Evolutionary conservation across 1,140 invertebrate genomes (phyloP).

Genomic region (Drosophila subpulchrella): DNA sequence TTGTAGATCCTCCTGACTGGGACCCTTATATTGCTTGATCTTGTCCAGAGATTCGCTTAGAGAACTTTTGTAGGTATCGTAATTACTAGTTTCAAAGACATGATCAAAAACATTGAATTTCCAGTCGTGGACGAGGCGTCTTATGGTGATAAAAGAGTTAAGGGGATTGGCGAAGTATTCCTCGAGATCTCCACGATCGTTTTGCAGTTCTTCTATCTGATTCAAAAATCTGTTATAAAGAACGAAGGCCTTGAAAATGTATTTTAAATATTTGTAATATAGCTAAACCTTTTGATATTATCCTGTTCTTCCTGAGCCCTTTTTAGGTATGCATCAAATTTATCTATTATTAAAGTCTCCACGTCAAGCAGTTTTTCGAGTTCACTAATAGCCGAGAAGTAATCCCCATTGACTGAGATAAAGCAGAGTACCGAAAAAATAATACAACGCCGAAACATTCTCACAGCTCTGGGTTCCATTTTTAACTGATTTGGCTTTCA

Average conservation of each 20-base stretch:
- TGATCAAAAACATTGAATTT: constrained; percentile 88
- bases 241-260: not conserved
- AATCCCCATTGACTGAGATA: constrained; percentile 20
- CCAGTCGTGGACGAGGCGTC: constrained; percentile 96
- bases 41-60: constrained; percentile 87
- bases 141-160: constrained; percentile 88
- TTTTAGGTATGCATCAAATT: constrained; percentile 48
- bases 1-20: constrained; percentile 93
- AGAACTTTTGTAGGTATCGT: constrained; percentile 84
- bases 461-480: constrained; percentile 19
- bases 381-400: constrained; percentile 44
- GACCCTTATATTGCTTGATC: constrained; percentile 85
- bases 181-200: constrained; percentile 6
- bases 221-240: constrained; percentile 36
- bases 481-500: constrained; percentile 26
- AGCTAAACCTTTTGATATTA: constrained; percentile 36
- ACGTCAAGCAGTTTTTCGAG: constrained; percentile 31
- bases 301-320: constrained; percentile 28
- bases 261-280: not conserved
- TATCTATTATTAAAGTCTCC: constrained; percentile 34
- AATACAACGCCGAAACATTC: constrained; percentile 31
- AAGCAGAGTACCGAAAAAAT: not conserved
- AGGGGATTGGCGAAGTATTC: constrained; percentile 64
- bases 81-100: constrained; percentile 16
- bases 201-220: constrained; percentile 33